Evolutionary conservation across 1,140 invertebrate genomes (phyloP).

Genomic region (Armadillidium nasatum): DNA sequence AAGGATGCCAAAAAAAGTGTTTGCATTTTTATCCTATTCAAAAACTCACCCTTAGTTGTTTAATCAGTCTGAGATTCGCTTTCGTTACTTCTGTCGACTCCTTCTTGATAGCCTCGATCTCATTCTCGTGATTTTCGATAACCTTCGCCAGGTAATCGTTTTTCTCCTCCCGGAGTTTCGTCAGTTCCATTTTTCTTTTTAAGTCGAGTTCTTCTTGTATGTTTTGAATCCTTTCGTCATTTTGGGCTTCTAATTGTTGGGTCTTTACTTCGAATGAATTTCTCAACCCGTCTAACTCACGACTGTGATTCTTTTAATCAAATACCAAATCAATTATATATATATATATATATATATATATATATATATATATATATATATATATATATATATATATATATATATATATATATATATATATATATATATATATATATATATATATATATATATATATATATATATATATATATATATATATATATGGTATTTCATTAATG

Average conservation of each 20-base stretch:
- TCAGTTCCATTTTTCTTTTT: neutral
- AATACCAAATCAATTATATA: too few relatives aligned
- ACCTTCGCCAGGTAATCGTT: neutral
- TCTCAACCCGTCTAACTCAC: neutral
- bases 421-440: too few relatives aligned
- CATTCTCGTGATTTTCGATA: neutral
- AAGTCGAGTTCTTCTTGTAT: neutral
- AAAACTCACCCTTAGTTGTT: neutral
- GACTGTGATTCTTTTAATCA: neutral
- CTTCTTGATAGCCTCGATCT: neutral
- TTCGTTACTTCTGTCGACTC: neutral
- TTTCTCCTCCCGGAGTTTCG: neutral
- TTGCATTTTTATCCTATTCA: too few relatives aligned
- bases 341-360: too few relatives aligned
- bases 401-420: too few relatives aligned
- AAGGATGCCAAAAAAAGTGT: too few relatives aligned
- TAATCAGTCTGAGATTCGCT: neutral
- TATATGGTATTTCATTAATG: too few relatives aligned
- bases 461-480: too few relatives aligned
- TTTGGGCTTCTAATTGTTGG: neutral
- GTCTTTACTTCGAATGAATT: neutral
- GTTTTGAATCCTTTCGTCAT: neutral
- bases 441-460: too few relatives aligned
- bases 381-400: too few relatives aligned
- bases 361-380: too few relatives aligned